Base-by-base conservation (phyloP, 2,113 vertebrate species). In the Osmerus mordax region DNA sequence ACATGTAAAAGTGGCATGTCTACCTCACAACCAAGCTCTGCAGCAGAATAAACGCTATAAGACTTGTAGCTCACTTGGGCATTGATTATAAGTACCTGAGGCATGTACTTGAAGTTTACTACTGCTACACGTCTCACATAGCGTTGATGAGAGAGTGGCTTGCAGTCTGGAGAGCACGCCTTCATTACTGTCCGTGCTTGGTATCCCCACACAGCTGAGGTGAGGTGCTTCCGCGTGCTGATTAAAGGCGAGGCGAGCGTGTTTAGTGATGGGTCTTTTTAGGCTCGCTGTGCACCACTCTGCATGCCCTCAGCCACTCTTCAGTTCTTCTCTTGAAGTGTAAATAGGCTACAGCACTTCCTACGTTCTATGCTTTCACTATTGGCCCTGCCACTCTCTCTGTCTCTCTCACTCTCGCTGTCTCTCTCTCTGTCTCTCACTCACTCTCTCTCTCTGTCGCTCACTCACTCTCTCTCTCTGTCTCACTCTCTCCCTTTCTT, bases 281-380 rank as follows among this genome's bases (percentile, higher is more conserved):
- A 76, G 77, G 67, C 81, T 59, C 78, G 68, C 82, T 81, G 78
- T 77, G 83, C 75, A 41, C 5, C 76, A 79, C 79, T 83, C 84
- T 47, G 72, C 80, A 79, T 70, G 78, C 85, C 83, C 80, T 84
- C 75, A 77, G 70, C 84, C 81, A 79, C 80, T 87, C 78, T 83
- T 73, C 23, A 73, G 82, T 80, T 82, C 75, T 63, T 67, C 88
- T 87, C 87, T 90, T 92, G 89, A 91, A 89, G 91, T 91, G 88
- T 87, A 91, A 92, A 92, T 91, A 73, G 79, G 68, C 71, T 84
- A 70, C 77, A 76, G 74, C 66, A 78, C 83, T 83, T 68, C 80
- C 75, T 73, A 74, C 71, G 65, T 58, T 69, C 60, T 58, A 23
- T 66, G 23, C 8, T 19, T 25, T 14, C 23, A 18, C 11, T 8